Evolutionary conservation across 2,113 vertebrate genomes (phyloP).

Genomic region (Prinia subflava): DNA sequence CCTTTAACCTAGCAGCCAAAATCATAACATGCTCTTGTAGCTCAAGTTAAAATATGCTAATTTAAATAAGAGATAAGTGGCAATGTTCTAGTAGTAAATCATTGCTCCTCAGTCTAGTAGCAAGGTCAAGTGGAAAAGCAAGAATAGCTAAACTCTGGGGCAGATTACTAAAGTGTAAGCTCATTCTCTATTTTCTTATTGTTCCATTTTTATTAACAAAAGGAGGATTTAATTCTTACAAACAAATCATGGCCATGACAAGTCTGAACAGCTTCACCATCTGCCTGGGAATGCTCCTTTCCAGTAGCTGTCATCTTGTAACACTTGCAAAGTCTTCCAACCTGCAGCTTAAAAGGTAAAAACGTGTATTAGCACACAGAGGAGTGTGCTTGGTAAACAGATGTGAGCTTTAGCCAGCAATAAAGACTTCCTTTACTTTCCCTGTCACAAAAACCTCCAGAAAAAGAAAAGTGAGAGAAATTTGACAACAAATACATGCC

Average conservation of each 20-base stretch:
- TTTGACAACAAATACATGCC: neutral
- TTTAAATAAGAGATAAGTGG: neutral
- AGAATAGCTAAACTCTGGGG: neutral
- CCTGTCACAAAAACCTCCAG: neutral
- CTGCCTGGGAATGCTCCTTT: neutral
- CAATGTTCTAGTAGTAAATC: neutral
- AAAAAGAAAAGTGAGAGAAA: neutral
- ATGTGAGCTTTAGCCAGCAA: neutral
- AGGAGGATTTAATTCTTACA: neutral
- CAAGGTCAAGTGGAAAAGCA: neutral
- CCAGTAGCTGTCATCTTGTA: neutral
- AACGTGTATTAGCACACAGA: fast-evolving
- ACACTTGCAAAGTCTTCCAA: neutral
- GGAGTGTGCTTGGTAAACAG: neutral
- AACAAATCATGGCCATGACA: neutral
- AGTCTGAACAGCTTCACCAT: neutral
- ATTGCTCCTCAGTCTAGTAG: neutral
- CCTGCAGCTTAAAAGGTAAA: neutral
- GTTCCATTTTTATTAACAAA: neutral
- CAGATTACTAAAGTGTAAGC: neutral
- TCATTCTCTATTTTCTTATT: neutral
- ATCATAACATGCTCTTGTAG: neutral
- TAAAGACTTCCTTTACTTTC: neutral
- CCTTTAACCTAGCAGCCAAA: neutral
- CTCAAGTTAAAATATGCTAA: neutral